A percentile compares a stretch with the other conserved stretches of the same genome.
phyloP scores from a whole-genome alignment of 2,888 invertebrate genomes.

The Erebia palarica region DNA sequence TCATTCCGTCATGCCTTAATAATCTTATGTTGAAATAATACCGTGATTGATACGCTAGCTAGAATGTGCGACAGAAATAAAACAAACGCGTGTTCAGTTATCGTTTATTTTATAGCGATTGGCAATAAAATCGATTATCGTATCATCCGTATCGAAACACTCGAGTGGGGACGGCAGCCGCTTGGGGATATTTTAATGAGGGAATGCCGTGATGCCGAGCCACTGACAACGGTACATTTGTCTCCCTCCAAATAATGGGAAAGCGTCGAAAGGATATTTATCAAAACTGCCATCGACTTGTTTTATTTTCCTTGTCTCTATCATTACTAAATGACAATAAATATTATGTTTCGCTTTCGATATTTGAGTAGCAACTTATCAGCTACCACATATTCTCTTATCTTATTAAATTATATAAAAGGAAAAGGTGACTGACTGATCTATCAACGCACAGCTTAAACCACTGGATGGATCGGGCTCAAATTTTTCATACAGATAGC shows the following conservation, averaged over 20 bases:
- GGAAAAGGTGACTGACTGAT: too few relatives aligned
- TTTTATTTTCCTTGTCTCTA: constrained; percentile 59
- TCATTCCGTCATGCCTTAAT: constrained; percentile 50
- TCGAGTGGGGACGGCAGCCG: constrained; percentile 55
- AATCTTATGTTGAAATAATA: constrained; percentile 58
- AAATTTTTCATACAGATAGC: too few relatives aligned
- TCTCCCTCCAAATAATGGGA: constrained; percentile 70
- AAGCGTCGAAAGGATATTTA: constrained; percentile 71
- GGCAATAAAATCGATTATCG: constrained; percentile 73
- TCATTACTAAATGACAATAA: constrained; percentile 48
- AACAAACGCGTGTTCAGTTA: constrained; percentile 56
- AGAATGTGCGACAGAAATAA: constrained; percentile 59
- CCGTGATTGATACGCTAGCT: constrained; percentile 63
- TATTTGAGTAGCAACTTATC: background rate
- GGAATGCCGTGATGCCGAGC: constrained; percentile 66
- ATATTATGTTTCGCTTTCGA: background rate
- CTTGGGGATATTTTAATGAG: constrained; percentile 71
- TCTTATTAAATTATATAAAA: too few relatives aligned
- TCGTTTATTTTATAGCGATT: constrained; percentile 66
- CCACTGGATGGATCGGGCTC: too few relatives aligned
- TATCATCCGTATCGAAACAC: constrained; percentile 52
- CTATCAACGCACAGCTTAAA: too few relatives aligned
- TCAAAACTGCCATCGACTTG: constrained; percentile 62
- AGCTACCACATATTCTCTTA: background rate
- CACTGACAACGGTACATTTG: constrained; percentile 64